Evolutionary conservation across 2,113 vertebrate genomes (phyloP), one percentile per base, ranked within the genome.

Genomic region (Apistogramma diplotaenia): DNA sequence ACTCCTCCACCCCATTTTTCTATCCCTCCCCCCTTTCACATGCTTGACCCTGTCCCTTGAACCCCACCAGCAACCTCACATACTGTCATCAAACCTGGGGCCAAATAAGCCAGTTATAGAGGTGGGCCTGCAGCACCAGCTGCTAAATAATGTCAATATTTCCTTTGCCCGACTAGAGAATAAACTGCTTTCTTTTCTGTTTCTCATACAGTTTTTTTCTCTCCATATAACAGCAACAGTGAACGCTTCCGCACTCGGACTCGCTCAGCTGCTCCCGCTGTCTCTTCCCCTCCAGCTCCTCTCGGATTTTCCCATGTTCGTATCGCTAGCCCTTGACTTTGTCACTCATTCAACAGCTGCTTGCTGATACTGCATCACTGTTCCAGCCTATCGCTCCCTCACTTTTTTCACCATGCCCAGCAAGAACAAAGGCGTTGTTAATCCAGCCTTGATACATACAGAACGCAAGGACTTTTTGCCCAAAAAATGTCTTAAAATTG

Each of bases 291-390:
- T 92, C 91, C 88, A 92, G 84, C 88, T 89, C 80, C 89, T 90
- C 86, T 91, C 91, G 89, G 91, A 94, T 95, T 96, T 96, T 97
- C 95, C 94, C 95, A 95, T 95, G 95, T 95, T 96, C 95, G 87
- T 95, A 96, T 96, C 95, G 87, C 82, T 85, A 95, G 94, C 94
- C 93, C 95, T 96, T 94, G 95, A 95, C 92, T 96, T 96, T 95
- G 96, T 96, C 96, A 96, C 95, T 96, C 95, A 93, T 89, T 88
- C 93, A 96, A 96, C 96, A 97, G 96, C 96, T 97, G 96, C 93
- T 83, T 72, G 91, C 94, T 96, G 96, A 96, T 96, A 96, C 86
- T 89, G 94, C 92, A 92, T 84, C 90, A 93, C 89, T 93, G 89
- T 86, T 93, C 83, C 83, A 89, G 86, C 88, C 91, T 81, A 90